phyloP scores from a whole-genome alignment of 2,113 vertebrate genomes.

The Nycticorax nycticorax region DNA sequence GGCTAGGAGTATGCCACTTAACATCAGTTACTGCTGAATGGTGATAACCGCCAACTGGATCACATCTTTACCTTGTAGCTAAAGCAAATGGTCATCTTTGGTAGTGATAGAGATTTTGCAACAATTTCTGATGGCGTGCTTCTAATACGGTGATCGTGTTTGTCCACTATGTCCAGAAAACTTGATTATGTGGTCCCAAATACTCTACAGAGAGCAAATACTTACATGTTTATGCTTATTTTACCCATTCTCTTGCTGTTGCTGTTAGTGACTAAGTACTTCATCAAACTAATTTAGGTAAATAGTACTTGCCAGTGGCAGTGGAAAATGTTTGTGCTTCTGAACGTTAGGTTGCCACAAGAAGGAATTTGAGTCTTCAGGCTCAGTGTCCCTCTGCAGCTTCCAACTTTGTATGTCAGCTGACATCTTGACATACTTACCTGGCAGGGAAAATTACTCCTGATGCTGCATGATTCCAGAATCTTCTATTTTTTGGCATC shows the following conservation, averaged over 20 bases:
- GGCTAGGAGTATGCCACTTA: neutral
- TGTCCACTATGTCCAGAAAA: neutral
- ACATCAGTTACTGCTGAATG: neutral
- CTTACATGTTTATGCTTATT: neutral
- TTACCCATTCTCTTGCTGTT: neutral
- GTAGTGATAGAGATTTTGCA: neutral
- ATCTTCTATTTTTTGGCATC: neutral
- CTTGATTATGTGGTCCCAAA: neutral
- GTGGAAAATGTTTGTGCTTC: neutral
- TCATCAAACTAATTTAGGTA: neutral
- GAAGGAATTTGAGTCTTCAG: neutral
- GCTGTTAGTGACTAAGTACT: neutral
- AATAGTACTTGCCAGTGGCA: neutral
- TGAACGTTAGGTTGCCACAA: neutral
- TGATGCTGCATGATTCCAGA: neutral
- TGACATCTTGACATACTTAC: neutral
- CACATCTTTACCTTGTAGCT: neutral
- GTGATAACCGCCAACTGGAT: neutral
- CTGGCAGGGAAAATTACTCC: neutral
- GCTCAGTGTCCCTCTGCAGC: neutral
- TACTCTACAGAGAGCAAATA: neutral
- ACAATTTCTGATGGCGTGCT: rapidly evolving
- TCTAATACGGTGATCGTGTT: neutral
- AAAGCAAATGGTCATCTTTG: neutral
- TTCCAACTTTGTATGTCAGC: neutral